phyloP scores from a whole-genome alignment of 1,140 invertebrate genomes.

The Leptinotarsa defecta region DNA sequence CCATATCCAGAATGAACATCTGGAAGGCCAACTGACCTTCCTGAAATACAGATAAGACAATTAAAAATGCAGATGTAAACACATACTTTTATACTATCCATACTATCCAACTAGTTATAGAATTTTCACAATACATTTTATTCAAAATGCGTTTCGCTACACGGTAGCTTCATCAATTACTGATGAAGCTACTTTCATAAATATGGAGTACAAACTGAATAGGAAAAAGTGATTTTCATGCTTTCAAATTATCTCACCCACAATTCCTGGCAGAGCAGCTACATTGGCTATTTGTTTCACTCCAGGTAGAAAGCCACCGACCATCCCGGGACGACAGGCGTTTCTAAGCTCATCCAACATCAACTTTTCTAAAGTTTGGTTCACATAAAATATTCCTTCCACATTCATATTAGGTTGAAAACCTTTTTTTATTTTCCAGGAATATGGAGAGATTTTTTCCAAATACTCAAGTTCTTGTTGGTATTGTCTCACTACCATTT shows the following conservation, averaged over 20 bases:
- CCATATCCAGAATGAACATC: slow-evolving; percentile 99
- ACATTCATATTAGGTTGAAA: slow-evolving; percentile 99
- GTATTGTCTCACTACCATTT: slow-evolving; percentile 89
- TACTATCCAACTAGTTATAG: too few relatives aligned
- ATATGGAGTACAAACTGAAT: too few relatives aligned
- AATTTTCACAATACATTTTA: too few relatives aligned
- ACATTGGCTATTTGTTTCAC: slow-evolving; percentile 99
- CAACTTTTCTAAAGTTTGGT: slow-evolving; percentile 86
- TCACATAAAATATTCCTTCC: slow-evolving; percentile 98
- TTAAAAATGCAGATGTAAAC: background rate
- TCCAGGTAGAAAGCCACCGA: slow-evolving; percentile 96
- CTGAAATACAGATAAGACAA: background rate
- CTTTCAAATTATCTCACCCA: slow-evolving; percentile 63
- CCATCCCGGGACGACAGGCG: slow-evolving; percentile 81
- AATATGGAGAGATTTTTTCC: slow-evolving; percentile 82
- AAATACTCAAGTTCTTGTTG: slow-evolving; percentile 93
- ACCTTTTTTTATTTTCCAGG: slow-evolving; percentile 97
- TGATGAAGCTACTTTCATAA: too few relatives aligned
- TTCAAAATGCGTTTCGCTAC: too few relatives aligned
- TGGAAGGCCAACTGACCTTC: slow-evolving; percentile 82
- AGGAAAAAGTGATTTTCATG: too few relatives aligned
- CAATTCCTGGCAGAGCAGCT: slow-evolving; percentile 96
- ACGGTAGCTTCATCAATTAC: too few relatives aligned
- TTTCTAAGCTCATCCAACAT: slow-evolving; percentile 98
- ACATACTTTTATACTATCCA: background rate